Evolutionary conservation across 2,888 invertebrate genomes (phyloP).

Genomic region (Ophonus ardosiacus): DNA sequence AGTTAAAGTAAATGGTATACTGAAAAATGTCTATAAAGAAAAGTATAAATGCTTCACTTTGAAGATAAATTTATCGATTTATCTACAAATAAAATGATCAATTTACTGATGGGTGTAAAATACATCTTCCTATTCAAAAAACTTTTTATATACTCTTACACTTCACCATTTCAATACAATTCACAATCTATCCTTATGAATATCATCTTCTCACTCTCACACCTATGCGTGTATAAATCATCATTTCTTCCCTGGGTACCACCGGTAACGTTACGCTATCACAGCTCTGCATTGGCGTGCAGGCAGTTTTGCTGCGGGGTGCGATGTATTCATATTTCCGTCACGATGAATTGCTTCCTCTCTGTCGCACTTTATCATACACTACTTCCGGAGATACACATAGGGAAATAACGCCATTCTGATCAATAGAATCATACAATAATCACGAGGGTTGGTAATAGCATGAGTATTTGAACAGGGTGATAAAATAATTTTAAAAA

Average conservation of each 20-base stretch:
- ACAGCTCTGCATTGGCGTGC: not conserved
- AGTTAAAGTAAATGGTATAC: no score
- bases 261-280: not conserved
- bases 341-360: conserved; percentile 36
- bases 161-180: no score
- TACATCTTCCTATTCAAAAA: no score
- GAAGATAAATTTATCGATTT: no score
- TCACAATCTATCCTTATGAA: not conserved
- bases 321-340: conserved; percentile 15
- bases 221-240: not conserved
- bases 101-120: no score
- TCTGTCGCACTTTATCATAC: conserved; percentile 24
- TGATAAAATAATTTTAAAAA: no score
- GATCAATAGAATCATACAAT: not conserved
- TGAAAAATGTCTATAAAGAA: no score
- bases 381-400: conserved; percentile 23
- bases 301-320: conserved; percentile 15
- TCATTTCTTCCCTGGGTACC: not conserved
- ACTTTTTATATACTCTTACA: no score
- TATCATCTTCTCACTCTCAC: not conserved
- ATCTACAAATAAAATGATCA: no score
- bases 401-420: not conserved
- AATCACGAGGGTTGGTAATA: not conserved
- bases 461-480: not conserved
- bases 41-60: no score